Evolutionary conservation across 2,797 vertebrate genomes (phyloP).

Genomic region (Acomys russatus): DNA sequence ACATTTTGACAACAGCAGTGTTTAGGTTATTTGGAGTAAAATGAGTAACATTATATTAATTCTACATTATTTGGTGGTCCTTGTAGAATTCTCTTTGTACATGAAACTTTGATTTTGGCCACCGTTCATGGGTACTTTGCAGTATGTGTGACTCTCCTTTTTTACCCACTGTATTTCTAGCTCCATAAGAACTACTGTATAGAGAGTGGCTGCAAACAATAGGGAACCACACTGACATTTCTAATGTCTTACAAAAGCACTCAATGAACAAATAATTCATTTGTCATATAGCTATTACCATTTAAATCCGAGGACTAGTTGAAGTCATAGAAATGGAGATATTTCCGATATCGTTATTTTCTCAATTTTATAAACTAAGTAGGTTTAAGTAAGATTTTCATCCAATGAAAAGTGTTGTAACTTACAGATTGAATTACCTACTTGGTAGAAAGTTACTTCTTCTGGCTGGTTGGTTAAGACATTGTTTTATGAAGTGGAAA

Average conservation of each 20-base stretch:
- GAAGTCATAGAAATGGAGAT: background rate
- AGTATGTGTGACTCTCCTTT: background rate
- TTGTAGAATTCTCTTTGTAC: background rate
- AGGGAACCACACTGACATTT: background rate
- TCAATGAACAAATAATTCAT: background rate
- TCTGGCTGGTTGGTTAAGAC: conserved; percentile 16
- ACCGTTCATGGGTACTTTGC: background rate
- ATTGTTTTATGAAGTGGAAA: conserved; percentile 31
- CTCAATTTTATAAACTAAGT: conserved; percentile 17
- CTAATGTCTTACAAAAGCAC: background rate
- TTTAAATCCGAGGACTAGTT: conserved; percentile 3
- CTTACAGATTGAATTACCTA: background rate
- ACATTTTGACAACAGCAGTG: background rate
- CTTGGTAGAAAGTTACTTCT: conserved; percentile 57
- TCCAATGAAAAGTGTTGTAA: background rate
- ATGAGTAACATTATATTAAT: background rate
- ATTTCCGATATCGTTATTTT: conserved; percentile 27
- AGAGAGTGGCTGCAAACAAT: background rate
- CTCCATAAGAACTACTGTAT: background rate
- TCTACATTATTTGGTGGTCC: background rate
- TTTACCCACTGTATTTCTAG: background rate
- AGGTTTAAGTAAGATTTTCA: conserved; percentile 45
- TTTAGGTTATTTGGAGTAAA: conserved; percentile 30
- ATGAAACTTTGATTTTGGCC: background rate
- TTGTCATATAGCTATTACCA: background rate